Conservation (phyloP, 2,888 invertebrate genomes). For the Kuschelorhynchus macadamiae region DNA sequence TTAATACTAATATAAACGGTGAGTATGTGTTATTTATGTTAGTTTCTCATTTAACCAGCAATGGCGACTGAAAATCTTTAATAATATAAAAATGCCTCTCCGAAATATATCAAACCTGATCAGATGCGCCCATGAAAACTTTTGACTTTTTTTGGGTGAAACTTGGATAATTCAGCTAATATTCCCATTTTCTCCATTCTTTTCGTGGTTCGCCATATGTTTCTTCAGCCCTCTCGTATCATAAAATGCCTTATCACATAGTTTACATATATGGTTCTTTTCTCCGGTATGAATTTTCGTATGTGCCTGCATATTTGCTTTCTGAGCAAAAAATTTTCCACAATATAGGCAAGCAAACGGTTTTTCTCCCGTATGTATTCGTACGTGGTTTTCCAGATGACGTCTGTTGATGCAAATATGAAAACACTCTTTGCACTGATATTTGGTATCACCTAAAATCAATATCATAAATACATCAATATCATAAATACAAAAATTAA, state of each 20-base stretch:
- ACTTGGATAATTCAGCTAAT: not conserved
- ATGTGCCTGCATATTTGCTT: constrained; percentile 48
- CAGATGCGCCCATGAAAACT: too few relatives aligned
- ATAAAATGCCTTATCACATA: constrained; percentile 48
- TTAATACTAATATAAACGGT: too few relatives aligned
- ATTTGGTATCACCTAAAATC: constrained; percentile 47
- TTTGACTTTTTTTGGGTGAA: too few relatives aligned
- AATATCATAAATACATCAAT: not conserved
- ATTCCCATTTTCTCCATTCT: constrained; percentile 22
- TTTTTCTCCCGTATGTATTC: constrained; percentile 54
- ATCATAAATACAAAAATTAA: not conserved
- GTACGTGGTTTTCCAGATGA: constrained; percentile 47
- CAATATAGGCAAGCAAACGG: constrained; percentile 63
- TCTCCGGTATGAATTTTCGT: constrained; percentile 48
- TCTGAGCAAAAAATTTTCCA: constrained; percentile 60
- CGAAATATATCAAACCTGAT: too few relatives aligned
- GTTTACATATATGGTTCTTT: constrained; percentile 44
- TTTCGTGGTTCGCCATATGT: constrained; percentile 43
- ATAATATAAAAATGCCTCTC: too few relatives aligned
- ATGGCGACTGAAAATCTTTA: too few relatives aligned
- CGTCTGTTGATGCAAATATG: constrained; percentile 48
- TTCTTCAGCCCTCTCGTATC: constrained; percentile 46
- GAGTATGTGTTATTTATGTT: too few relatives aligned
- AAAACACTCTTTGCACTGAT: constrained; percentile 47
- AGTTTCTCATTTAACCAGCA: too few relatives aligned